Evolutionary conservation across 2,888 invertebrate species (phyloP).

Genomic region (Diploptera punctata): DNA sequence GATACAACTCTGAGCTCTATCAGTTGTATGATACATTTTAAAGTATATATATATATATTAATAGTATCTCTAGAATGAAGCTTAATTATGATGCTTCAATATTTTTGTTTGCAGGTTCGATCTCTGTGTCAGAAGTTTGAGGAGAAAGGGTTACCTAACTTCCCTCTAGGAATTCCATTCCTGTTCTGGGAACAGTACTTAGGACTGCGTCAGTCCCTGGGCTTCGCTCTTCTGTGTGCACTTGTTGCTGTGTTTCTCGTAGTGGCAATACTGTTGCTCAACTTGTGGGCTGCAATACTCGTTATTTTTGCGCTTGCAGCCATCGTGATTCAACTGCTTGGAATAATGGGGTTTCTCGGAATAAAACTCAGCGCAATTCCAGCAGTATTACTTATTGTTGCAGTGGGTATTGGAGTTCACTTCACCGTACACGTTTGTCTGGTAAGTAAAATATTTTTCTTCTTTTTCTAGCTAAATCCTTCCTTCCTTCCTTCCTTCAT

Average conservation of each 20-base stretch:
- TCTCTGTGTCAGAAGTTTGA: constrained; percentile 87
- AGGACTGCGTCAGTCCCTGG: constrained; percentile 76
- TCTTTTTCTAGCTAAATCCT: too few relatives aligned
- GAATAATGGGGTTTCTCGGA: constrained; percentile 84
- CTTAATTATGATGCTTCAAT: too few relatives aligned
- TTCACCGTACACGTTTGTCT: constrained; percentile 86
- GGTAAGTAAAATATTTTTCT: too few relatives aligned
- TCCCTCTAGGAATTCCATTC: constrained; percentile 94
- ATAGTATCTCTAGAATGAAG: too few relatives aligned
- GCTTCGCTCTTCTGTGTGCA: constrained; percentile 73
- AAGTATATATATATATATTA: too few relatives aligned
- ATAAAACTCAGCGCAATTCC: constrained; percentile 90
- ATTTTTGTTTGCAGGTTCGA: constrained; percentile 59
- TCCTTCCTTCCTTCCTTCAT: too few relatives aligned
- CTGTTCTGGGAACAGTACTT: constrained; percentile 96
- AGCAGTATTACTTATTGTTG: constrained; percentile 85
- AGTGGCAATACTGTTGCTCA: constrained; percentile 79
- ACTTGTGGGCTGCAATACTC: constrained; percentile 81
- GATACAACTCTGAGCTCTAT: too few relatives aligned
- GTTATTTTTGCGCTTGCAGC: constrained; percentile 71
- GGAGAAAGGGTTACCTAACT: constrained; percentile 89
- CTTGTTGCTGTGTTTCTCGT: constrained; percentile 77
- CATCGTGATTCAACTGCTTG: constrained; percentile 83
- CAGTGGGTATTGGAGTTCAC: constrained; percentile 85
- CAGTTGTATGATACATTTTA: too few relatives aligned